Base-by-base conservation (phyloP, 1,140 invertebrate genomes). In the Condylostylus longicornis region DNA sequence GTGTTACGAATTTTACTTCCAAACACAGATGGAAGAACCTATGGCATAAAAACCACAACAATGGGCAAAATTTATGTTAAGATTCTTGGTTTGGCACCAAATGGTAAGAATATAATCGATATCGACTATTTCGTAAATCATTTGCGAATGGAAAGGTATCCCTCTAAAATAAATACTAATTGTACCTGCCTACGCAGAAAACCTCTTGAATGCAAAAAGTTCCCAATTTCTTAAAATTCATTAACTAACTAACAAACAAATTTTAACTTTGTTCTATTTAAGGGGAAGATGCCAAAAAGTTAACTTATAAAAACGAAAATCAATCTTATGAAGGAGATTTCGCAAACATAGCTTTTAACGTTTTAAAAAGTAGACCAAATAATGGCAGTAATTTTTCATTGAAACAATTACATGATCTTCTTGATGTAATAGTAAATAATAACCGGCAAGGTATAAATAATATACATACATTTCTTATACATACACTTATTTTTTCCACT, bases 1-100 rank as follows among this genome's bases (percentile, higher is more conserved):
- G 63, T 79, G 6, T 54, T 88, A 41, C 64, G 85, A 43, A 61
- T 87, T 12, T 53, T 89, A 7, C 46, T 89, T 5, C 81, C 83
- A 6, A 56, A 68, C 27, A 54, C 72, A 9, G 85, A 83, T 45
- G 63, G 79, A 40, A 64, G 68, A 7, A 58, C 71, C 2, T 79
- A 79, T 54, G 72, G 76, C 5, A 54, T 83, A 17, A 77, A 79
- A 56, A 70, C 75, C 57, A 62, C 67, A 34, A 68, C 68, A 27
- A 62, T 88, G 23, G 73, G 71, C 14, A 68, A 67, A 42, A 60
- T 81, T 9, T 74, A 82, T 43, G 71, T 76, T 22, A 69, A 74
- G 33, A 70, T 82, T 33, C 62, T 86, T 28, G 71, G 72, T 45
- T 51, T 89, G 13, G 66, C 71, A 12, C 68, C 70, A 45, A 67